Evolutionary conservation across 2,888 invertebrate species (phyloP).

Genomic region (Abscondita cerata): DNA sequence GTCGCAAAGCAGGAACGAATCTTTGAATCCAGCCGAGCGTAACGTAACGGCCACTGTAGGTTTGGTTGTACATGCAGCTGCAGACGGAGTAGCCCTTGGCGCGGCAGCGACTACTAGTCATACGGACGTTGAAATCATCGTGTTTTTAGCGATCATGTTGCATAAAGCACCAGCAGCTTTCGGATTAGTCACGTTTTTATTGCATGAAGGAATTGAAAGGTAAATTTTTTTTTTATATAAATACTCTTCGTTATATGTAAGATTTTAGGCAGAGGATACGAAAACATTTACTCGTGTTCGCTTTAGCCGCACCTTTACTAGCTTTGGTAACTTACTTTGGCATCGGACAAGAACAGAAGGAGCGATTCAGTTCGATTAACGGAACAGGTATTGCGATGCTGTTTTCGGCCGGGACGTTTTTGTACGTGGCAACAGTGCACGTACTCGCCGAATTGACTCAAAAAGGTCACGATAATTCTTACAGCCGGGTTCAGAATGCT

Average conservation of each 20-base stretch:
- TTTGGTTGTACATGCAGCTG: slow-evolving; percentile 97
- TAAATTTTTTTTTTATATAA: slow-evolving; percentile 42
- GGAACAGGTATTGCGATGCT: slow-evolving; percentile 97
- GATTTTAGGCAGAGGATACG: slow-evolving; percentile 74
- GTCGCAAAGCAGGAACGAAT: slow-evolving; percentile 65
- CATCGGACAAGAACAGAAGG: slow-evolving; percentile 92
- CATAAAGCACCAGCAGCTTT: slow-evolving; percentile 99
- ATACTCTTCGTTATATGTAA: not conserved
- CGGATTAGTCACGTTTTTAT: slow-evolving; percentile 95
- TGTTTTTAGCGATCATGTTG: slow-evolving; percentile 98
- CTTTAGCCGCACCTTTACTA: slow-evolving; percentile 88
- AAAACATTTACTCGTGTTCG: slow-evolving; percentile 90
- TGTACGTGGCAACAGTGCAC: slow-evolving; percentile 98
- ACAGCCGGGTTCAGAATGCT: slow-evolving; percentile 52
- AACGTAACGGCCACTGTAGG: slow-evolving; percentile 96
- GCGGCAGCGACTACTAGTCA: slow-evolving; percentile 97
- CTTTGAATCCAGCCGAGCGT: slow-evolving; percentile 68
- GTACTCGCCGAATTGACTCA: slow-evolving; percentile 93
- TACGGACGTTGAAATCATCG: slow-evolving; percentile 95
- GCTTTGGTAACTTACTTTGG: slow-evolving; percentile 93
- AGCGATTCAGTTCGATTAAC: slow-evolving; percentile 85
- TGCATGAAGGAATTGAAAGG: slow-evolving; percentile 94
- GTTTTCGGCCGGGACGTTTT: slow-evolving; percentile 98
- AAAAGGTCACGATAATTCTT: slow-evolving; percentile 58
- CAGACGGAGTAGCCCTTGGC: slow-evolving; percentile 97